Conservation (phyloP, 2,797 vertebrate genomes). For the Petrocephalus schoutedeni region DNA sequence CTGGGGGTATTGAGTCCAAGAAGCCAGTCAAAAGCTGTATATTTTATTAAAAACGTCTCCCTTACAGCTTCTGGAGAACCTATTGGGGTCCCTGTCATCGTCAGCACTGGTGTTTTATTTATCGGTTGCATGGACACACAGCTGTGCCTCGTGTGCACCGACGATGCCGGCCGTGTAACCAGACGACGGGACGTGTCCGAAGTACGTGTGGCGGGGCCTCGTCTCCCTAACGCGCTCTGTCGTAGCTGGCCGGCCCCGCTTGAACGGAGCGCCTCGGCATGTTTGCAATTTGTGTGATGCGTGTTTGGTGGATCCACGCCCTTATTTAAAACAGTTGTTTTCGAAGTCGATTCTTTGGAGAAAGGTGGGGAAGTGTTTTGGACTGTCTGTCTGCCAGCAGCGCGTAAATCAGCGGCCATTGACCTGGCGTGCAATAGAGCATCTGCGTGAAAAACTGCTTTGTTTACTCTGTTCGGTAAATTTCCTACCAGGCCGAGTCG, state of each 20-base stretch:
- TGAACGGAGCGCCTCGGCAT: no score
- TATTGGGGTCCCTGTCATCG: constrained; percentile 47
- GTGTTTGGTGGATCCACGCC: neutral
- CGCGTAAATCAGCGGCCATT: neutral
- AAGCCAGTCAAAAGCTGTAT: constrained; percentile 40
- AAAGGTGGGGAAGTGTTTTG: constrained; percentile 3
- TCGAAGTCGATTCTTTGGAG: neutral
- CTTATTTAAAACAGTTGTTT: neutral
- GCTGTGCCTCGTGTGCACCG: neutral
- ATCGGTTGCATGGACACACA: constrained; percentile 45
- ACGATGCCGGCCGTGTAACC: neutral
- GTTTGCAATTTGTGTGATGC: neutral
- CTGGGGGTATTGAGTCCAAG: constrained; percentile 45
- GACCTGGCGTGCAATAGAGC: neutral
- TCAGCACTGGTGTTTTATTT: constrained; percentile 46
- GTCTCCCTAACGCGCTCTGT: neutral
- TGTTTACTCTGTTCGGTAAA: neutral
- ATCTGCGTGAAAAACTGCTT: neutral
- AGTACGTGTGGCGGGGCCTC: neutral
- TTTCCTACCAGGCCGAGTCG: neutral
- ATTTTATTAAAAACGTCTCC: constrained; percentile 48
- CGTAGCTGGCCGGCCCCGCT: neutral
- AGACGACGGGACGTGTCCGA: neutral
- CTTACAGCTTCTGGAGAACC: constrained; percentile 50
- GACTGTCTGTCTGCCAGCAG: constrained; percentile 1